Percentiles rank a stretch among this genome's conserved stretches.
Conservation (phyloP, 2,888 invertebrate species). For the Philereme transversata region DNA sequence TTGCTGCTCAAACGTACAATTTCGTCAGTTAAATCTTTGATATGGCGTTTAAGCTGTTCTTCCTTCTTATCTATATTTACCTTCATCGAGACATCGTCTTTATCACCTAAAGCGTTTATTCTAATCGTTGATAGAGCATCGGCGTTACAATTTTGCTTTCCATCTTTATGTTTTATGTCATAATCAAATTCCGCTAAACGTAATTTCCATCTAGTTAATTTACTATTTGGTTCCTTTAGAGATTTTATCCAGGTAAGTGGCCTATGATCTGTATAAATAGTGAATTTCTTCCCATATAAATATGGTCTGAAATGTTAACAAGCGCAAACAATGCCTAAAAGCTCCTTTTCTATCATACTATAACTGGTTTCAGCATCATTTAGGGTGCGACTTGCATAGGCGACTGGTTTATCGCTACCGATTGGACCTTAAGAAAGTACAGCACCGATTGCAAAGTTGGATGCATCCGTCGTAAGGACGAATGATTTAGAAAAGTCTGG, state of each 20-base stretch:
- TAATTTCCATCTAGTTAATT: slow-evolving; percentile 18
- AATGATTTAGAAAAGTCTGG: too few species aligned
- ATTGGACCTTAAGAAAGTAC: not conserved
- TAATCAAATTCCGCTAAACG: slow-evolving; percentile 16
- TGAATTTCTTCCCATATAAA: slow-evolving; percentile 53
- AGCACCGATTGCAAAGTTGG: too few species aligned
- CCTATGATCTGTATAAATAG: slow-evolving; percentile 59
- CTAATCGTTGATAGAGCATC: slow-evolving; percentile 23
- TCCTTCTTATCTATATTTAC: slow-evolving; percentile 22
- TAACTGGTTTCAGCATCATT: slow-evolving; percentile 40
- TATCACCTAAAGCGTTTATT: slow-evolving; percentile 4
- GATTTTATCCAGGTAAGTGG: slow-evolving; percentile 29
- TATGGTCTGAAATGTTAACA: slow-evolving; percentile 54
- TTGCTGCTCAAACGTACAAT: slow-evolving; percentile 2
- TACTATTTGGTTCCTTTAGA: slow-evolving; percentile 16
- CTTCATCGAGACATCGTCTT: slow-evolving; percentile 10
- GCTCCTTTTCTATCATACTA: slow-evolving; percentile 52
- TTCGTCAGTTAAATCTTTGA: not conserved
- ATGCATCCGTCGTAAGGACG: too few species aligned
- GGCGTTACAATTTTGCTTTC: slow-evolving; percentile 18
- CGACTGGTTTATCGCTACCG: slow-evolving; percentile 39
- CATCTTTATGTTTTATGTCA: slow-evolving; percentile 10
- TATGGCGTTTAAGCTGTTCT: not conserved
- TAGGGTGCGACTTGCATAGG: slow-evolving; percentile 42
- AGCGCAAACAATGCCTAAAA: slow-evolving; percentile 53